Evolutionary conservation across 2,797 vertebrate species (phyloP), one percentile per base, ranked within the genome.

Genomic region (Psittacula echo): DNA sequence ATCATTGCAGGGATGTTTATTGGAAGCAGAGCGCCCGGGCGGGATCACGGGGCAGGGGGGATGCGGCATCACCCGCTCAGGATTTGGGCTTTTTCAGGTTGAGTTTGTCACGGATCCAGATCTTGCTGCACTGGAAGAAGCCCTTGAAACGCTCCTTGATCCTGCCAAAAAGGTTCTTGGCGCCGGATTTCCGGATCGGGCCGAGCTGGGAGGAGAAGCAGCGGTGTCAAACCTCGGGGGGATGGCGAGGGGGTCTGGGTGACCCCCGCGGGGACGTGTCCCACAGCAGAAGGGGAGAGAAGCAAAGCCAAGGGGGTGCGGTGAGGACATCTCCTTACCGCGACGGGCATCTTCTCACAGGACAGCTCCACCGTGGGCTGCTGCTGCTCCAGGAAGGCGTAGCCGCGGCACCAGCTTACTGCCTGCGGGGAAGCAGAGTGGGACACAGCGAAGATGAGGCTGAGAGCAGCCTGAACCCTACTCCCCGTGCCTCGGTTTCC

Each of bases 161-260:
- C 42, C 30, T 54, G 11, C 44, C n/a, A 9, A 94, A 47, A 17
- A 96, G 13, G 2, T 32, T 41, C 20, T 5, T 26, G 39, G 87
- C 1, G 26, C 6, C 48, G 53, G 89, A 19, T 1, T 11, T 67
- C 19, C 16, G 20, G 8, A 0, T 1, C 0, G 1, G 32, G 48
- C 62, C 29, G 0, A 85, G 11, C 95, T 94, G 86, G 24, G 51
- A 4, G 11, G 17, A 66, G 32, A 64, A 53, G 45, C 11, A 37
- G 39, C 2, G 0, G 23, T 0, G 27, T 84, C 39, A 34, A 7
- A 19, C 8, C 9, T 1, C 1, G 1, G 6, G 42, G 23, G 9
- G 9, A 11, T 0, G 42, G 23, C 6, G 21, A 9, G 21, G 47
- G 18, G 29, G 5, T 29, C 34, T 3, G 27, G 17, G 84, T 32